Base-by-base conservation (phyloP, 2,113 vertebrate genomes). In the Eudorcas thomsonii region DNA sequence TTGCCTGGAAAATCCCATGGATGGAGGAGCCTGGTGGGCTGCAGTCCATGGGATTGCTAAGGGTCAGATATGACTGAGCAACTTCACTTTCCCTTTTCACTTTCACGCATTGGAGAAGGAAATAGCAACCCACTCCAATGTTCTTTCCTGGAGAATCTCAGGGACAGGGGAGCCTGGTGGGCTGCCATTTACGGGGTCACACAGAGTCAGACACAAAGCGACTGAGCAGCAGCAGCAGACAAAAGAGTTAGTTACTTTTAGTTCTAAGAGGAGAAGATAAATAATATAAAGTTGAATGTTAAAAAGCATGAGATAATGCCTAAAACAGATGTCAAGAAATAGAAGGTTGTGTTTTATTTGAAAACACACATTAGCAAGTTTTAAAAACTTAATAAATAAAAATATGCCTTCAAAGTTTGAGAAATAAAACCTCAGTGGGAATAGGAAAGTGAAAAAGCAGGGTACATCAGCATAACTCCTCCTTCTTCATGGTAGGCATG, bases 131-230 rank as follows among this genome's bases (percentile, higher is more conserved):
- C 62, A 64, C 33, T n/a, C 16, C 33, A 67, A 4, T 67, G 16
- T 67, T 67, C 33, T 67, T 10, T 16, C 33, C 62, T 67, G 16
- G 33, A 67, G 62, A 67, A 67, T 67, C 62, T 8, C 33, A 67
- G 33, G 62, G 62, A 67, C 2, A 0, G 7, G 15, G 8, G 1
- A 67, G 17, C 64, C 33, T 36, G 33, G 8, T 21, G 8, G 64
- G 64, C 64, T 67, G 33, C 64, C 0, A 0, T 67, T 33, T 67
- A 5, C 10, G 64, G 33, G 17, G 16, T 36, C 8, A 1, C 62
- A n/a, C 16, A 67, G 8, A 67, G 17, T 67, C 0, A 0, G 64
- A 67, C 17, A 36, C 4, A 1, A 67, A 67, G 33, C 0, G 17
- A 67, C 64, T 67, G 8, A n/a, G 62, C 64, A 67, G 33, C 25